phyloP scores from a whole-genome alignment of 2,113 vertebrate genomes.

The Zapus hudsonius region DNA sequence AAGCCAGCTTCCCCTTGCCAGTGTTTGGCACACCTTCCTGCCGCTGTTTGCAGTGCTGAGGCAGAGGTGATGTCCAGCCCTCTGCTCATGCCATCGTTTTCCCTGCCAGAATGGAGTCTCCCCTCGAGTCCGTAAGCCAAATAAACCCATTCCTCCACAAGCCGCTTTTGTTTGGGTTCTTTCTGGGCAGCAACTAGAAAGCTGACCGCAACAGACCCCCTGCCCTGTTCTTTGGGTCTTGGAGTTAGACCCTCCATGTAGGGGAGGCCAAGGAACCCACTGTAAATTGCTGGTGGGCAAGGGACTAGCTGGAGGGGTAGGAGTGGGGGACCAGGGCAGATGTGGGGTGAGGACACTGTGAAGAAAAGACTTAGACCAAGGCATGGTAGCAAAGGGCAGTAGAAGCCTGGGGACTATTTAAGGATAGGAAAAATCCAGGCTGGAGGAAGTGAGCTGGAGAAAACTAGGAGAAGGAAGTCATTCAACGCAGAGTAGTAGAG shows the following conservation, averaged over 20 bases:
- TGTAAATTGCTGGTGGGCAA: not conserved
- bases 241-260: not conserved
- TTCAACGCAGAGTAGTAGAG: slow-evolving; percentile 15
- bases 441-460: slow-evolving; percentile 20
- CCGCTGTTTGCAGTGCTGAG: too few relatives aligned
- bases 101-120: too few relatives aligned
- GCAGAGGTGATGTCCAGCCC: too few relatives aligned
- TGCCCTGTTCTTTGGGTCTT: not conserved
- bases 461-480: not conserved
- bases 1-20: too few relatives aligned
- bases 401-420: not conserved
- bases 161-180: too few relatives aligned
- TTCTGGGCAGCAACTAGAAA: too few relatives aligned
- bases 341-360: not conserved
- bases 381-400: not conserved
- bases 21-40: too few relatives aligned
- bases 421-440: slow-evolving; percentile 3
- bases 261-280: not conserved
- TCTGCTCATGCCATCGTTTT: too few relatives aligned
- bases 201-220: too few relatives aligned
- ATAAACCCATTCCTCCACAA: too few relatives aligned
- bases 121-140: too few relatives aligned
- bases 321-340: not conserved
- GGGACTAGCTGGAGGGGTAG: not conserved
- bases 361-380: not conserved